These are phyloP conservation scores for Diarsia rubi DNA, from an alignment of 2,888 invertebrate genomes.

Conservation along the genomic window DNA sequence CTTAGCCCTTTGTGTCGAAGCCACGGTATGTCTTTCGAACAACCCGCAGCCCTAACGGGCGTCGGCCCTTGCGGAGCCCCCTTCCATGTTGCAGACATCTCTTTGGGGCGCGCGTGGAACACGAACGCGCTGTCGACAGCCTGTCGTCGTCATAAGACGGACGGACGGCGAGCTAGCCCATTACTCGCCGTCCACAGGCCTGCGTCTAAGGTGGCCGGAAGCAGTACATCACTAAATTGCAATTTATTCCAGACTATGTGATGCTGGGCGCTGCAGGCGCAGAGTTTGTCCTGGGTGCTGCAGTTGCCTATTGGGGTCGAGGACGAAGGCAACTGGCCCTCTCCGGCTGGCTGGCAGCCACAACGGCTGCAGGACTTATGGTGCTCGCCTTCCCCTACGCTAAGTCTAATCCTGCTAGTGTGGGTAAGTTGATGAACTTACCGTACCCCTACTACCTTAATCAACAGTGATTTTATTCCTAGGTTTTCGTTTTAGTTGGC, in stretches of 20 bases:
- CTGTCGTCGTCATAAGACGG: too few relatives aligned
- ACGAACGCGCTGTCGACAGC: too few relatives aligned
- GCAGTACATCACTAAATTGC: not conserved
- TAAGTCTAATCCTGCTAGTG: constrained; percentile 69
- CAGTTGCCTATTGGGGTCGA: constrained; percentile 81
- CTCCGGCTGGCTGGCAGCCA: constrained; percentile 76
- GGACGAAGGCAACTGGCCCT: constrained; percentile 75
- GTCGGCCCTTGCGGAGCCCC: too few relatives aligned
- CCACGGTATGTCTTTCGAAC: too few relatives aligned
- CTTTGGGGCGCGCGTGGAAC: too few relatives aligned
- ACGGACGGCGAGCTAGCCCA: too few relatives aligned
- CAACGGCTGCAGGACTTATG: constrained; percentile 76
- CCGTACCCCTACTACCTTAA: not conserved
- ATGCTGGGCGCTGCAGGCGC: constrained; percentile 74
- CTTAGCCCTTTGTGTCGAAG: too few relatives aligned
- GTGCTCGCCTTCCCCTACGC: constrained; percentile 81
- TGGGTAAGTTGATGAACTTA: constrained; percentile 71
- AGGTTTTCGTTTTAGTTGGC: not conserved
- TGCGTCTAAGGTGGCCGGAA: too few relatives aligned
- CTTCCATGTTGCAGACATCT: too few relatives aligned
- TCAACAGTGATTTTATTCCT: not conserved
- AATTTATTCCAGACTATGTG: constrained; percentile 78
- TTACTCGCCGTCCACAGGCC: too few relatives aligned
- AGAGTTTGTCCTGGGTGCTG: constrained; percentile 77
- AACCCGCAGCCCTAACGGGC: too few relatives aligned